phyloP scores from a whole-genome alignment of 2,797 vertebrate species.

The Myiotriccus ornatus region DNA sequence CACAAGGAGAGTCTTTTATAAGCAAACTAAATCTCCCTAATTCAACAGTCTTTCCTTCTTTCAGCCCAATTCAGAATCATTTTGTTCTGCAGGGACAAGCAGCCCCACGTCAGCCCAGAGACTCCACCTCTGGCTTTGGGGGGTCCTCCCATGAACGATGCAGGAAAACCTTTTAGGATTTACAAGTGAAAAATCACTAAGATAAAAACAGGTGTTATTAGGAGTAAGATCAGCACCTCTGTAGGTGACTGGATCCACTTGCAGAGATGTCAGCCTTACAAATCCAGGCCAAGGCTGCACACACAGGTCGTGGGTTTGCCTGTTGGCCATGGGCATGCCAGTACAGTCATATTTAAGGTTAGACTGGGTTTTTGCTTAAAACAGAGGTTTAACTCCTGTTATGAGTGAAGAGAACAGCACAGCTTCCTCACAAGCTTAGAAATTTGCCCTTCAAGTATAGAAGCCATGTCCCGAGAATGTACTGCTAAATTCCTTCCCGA shows the following conservation, averaged over 20 bases:
- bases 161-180: neutral
- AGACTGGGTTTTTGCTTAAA: neutral
- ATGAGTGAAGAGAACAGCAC: too few species aligned
- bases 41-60: neutral
- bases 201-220: neutral
- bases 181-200: neutral
- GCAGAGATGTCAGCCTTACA: neutral
- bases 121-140: neutral
- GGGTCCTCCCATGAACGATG: accelerated
- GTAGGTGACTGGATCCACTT: neutral
- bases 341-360: neutral
- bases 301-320: too few species aligned
- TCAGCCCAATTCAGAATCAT: neutral
- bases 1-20: neutral
- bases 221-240: neutral
- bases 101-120: neutral
- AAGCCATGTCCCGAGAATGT: neutral
- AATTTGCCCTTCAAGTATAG: neutral
- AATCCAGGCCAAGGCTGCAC: neutral
- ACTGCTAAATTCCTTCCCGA: neutral
- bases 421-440: neutral
- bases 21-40: neutral
- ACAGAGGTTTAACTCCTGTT: neutral
- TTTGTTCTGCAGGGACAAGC: neutral
- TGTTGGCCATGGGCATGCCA: neutral